A percentile compares a stretch with the other conserved stretches of the same genome.
These are phyloP conservation scores for Ectobius pallidus DNA, from an alignment of 2,888 invertebrate genomes.

Conservation along the genomic window DNA sequence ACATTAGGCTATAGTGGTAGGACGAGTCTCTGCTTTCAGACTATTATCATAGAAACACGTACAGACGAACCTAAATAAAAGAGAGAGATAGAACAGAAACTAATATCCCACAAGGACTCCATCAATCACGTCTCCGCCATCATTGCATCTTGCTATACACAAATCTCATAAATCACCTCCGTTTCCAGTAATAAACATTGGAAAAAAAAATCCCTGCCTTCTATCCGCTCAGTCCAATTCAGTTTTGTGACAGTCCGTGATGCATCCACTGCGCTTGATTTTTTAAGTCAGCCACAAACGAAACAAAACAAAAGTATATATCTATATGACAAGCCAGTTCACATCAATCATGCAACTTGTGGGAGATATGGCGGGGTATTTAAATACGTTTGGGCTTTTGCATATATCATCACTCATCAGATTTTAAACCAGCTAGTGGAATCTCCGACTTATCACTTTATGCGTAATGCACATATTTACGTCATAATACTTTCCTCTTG, in stretches of 20 bases:
- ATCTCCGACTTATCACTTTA: neutral
- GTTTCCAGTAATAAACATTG: slow-evolving; percentile 1
- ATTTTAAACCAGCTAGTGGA: neutral
- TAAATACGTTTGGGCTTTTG: neutral
- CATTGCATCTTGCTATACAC: slow-evolving; percentile 7
- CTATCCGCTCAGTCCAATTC: neutral
- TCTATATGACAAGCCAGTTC: neutral
- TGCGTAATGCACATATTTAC: too few species aligned
- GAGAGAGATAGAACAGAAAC: neutral
- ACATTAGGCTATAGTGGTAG: too few species aligned
- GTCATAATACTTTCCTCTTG: too few species aligned
- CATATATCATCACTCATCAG: neutral
- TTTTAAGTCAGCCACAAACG: slow-evolving; percentile 7
- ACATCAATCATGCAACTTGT: neutral
- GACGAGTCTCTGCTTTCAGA: neutral
- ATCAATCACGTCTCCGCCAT: slow-evolving; percentile 6
- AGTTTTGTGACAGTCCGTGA: too few species aligned
- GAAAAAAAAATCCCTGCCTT: neutral
- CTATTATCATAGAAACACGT: neutral
- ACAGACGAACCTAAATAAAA: neutral
- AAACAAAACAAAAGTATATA: slow-evolving; percentile 7
- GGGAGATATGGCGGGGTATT: neutral
- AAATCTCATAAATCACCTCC: slow-evolving; percentile 10
- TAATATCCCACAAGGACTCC: slow-evolving; percentile 10
- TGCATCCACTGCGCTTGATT: slow-evolving; percentile 10